Percentiles rank a stretch among this genome's conserved stretches.
Evolutionary conservation across 2,797 vertebrate species (phyloP).

Genomic region (Acomys russatus): DNA sequence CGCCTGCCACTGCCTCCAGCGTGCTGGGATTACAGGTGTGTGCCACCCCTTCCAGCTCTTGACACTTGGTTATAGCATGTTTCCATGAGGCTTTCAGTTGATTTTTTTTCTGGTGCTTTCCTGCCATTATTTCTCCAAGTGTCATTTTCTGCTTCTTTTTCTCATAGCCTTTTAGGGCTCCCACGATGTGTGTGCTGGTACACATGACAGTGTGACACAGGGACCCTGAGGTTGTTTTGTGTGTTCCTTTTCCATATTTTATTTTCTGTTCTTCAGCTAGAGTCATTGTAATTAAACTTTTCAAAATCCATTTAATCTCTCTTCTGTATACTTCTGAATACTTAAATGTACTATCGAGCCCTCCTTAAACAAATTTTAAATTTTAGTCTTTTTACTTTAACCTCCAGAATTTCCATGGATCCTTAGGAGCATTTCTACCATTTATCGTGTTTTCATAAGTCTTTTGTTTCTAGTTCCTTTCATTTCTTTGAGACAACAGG

Average conservation of each 20-base stretch:
- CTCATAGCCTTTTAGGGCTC: neutral
- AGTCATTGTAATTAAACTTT: neutral
- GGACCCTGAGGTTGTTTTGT: neutral
- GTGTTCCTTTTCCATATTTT: neutral
- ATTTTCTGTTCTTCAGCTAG: neutral
- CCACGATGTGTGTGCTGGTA: no score
- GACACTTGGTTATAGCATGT: neutral
- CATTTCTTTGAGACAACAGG: neutral
- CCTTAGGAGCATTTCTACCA: neutral
- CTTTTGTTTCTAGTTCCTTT: neutral
- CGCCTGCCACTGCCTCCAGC: no score
- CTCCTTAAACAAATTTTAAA: neutral
- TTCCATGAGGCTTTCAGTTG: neutral
- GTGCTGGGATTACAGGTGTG: no score
- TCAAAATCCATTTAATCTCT: neutral
- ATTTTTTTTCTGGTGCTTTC: neutral
- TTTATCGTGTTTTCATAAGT: neutral
- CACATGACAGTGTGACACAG: neutral
- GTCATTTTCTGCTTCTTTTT: neutral
- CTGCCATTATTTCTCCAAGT: neutral
- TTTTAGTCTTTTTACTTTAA: constrained; percentile 17
- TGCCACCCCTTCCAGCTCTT: no score
- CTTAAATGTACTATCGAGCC: neutral
- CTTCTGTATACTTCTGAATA: neutral
- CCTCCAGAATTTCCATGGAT: neutral